A percentile compares a stretch with the other conserved stretches of the same genome.
Evolutionary conservation across 2,797 vertebrate genomes (phyloP).

Genomic region (Danio choprae): DNA sequence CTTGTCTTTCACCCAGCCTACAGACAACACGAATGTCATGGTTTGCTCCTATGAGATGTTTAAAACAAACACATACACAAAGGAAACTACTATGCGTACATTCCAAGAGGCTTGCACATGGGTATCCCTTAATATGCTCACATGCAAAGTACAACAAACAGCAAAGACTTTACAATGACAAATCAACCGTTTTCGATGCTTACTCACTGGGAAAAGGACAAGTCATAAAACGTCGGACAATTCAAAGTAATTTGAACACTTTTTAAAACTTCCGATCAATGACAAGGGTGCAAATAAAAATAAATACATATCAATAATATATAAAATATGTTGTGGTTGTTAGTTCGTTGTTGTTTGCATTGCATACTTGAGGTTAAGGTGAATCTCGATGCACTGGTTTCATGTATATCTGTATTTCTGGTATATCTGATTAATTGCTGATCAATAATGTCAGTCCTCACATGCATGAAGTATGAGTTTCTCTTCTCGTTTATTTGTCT

Average conservation of each 20-base stretch:
- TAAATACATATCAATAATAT: neutral
- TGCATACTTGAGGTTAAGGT: neutral
- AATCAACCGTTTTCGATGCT: neutral
- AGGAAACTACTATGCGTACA: constrained; percentile 9
- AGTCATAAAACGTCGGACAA: neutral
- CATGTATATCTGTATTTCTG: too few relatives aligned
- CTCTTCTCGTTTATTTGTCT: neutral
- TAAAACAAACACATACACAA: constrained; percentile 9
- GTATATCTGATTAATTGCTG: neutral
- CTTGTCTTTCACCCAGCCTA: neutral
- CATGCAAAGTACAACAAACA: neutral
- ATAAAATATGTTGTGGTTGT: neutral
- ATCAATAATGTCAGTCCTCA: neutral
- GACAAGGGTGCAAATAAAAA: neutral
- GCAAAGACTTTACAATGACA: neutral
- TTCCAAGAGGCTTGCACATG: constrained; percentile 24
- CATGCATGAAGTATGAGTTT: neutral
- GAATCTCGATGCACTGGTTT: neutral
- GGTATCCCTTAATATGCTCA: neutral
- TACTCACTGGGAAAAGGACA: constrained; percentile 2
- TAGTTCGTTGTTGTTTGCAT: neutral
- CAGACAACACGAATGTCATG: neutral
- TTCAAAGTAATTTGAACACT: neutral
- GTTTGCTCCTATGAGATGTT: constrained; percentile 1
- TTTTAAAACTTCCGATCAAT: neutral